phyloP scores from a whole-genome alignment of 2,888 invertebrate species.

The Platypus cylindrus region DNA sequence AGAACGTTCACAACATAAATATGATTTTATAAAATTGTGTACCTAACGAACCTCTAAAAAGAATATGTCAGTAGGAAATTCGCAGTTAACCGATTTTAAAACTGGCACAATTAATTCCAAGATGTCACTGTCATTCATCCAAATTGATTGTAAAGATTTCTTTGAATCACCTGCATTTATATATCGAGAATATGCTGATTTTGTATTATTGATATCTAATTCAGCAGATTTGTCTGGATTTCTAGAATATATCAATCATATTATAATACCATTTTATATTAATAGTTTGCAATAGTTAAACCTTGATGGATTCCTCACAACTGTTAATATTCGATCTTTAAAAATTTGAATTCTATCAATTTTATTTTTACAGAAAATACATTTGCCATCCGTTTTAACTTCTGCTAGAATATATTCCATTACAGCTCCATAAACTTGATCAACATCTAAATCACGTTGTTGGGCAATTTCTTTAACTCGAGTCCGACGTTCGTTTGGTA shows the following conservation, averaged over 20 bases:
- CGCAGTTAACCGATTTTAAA: conserved; percentile 32
- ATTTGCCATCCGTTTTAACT: conserved; percentile 36
- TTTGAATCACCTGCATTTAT: conserved; percentile 29
- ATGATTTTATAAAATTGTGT: too few relatives aligned
- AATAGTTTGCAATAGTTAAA: too few relatives aligned
- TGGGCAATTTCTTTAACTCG: conserved; percentile 6
- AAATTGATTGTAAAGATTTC: conserved; percentile 43
- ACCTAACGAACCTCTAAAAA: conserved; percentile 58
- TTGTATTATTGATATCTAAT: conserved; percentile 12
- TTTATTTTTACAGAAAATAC: conserved; percentile 41
- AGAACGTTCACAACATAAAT: too few relatives aligned
- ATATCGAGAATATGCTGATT: conserved; percentile 24
- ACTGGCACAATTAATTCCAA: conserved; percentile 60
- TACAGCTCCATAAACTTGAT: conserved; percentile 6
- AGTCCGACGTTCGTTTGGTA: conserved; percentile 38
- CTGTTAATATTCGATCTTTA: conserved; percentile 46
- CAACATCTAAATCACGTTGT: conserved; percentile 4
- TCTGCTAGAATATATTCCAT: conserved; percentile 15
- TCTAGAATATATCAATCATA: too few relatives aligned
- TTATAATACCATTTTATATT: too few relatives aligned
- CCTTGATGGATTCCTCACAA: too few relatives aligned
- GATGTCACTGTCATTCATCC: conserved; percentile 56
- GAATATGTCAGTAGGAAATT: conserved; percentile 67
- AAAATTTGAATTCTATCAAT: conserved; percentile 45
- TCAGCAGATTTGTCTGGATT: too few relatives aligned